Base-by-base conservation (phyloP, 2,888 invertebrate species). In the Pseudococcus jackbeardsleyi region DNA sequence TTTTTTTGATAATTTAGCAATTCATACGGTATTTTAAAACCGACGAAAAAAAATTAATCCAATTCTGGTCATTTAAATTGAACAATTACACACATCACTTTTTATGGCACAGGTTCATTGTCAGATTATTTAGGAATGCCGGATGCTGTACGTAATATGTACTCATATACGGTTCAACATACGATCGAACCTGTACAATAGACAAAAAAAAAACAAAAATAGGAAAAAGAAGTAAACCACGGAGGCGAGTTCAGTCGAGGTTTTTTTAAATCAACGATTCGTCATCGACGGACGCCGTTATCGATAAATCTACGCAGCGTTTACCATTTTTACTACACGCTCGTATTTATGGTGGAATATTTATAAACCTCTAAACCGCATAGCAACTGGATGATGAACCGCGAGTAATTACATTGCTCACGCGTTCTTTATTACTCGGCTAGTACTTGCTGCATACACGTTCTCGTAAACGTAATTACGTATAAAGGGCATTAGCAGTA, bases 331-430 rank as follows among this genome's bases (percentile, higher is more conserved):
- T 42, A 42, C 42, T 42, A 9, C 42, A 42, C 42, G 15, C 48
- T 50, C 48, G 48, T 50, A 15, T 50, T 12, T 50, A 50, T 12
- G 48, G 1, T 54, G 54, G 54, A 64, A 64, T 64, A 64, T 64
- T 64, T 64, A 64, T 64, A 64, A 64, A 42, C 42, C 42, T 33
- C 26, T 42, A 42, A 42, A 64, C 64, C 64, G 22, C 19, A 64
- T 54, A 64, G 64, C 64, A 64, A 64, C 19, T 22, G 64, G 22
- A 64, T 64, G 64, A 22, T 22, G 64, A 64, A 64, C 64, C 19
- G 8, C 64, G 64, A 64, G 64, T 64, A 64, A 64, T 64, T 64
- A 64, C 64, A 64, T 64, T 22, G 64, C 22, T 22, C 64, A 64
- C 22, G 22, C 22, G 64, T 64, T 64, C 22, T 19, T 64, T 64